Evolutionary conservation across 2,888 invertebrate genomes (phyloP).

Genomic region (Allygus modestus): DNA sequence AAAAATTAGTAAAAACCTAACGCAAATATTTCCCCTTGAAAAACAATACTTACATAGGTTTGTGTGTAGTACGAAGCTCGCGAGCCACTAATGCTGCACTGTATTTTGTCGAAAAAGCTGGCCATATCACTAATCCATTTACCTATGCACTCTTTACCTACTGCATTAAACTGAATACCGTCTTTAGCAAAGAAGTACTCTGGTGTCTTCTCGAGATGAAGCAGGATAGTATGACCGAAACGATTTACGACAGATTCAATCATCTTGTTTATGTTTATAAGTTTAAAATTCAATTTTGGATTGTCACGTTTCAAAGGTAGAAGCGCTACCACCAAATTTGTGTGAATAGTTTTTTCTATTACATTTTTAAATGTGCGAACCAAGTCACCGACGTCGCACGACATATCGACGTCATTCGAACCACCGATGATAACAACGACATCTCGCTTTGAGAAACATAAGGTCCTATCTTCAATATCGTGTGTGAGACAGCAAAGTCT

Average conservation of each 20-base stretch:
- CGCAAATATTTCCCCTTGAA: too few relatives aligned
- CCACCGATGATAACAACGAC: not conserved
- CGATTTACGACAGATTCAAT: not conserved
- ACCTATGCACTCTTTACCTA: not conserved
- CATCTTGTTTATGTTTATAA: not conserved
- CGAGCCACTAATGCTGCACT: not conserved
- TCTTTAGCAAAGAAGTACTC: not conserved
- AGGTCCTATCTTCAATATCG: not conserved
- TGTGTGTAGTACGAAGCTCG: not conserved
- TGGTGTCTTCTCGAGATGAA: not conserved
- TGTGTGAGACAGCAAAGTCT: not conserved
- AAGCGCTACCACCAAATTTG: constrained; percentile 9
- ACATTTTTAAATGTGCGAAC: not conserved
- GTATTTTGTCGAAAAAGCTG: not conserved
- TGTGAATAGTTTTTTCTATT: not conserved
- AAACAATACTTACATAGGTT: not conserved
- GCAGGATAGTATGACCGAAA: not conserved
- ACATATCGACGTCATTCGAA: not conserved
- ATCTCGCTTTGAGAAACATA: not conserved
- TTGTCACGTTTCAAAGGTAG: not conserved
- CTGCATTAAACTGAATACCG: not conserved
- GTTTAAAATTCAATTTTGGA: not conserved
- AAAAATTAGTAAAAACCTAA: too few relatives aligned
- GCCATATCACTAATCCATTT: not conserved
- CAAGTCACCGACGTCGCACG: not conserved